These are phyloP conservation scores for Enteromius radiatus DNA, from an alignment of 2,797 vertebrate genomes.

Conservation along the genomic window DNA sequence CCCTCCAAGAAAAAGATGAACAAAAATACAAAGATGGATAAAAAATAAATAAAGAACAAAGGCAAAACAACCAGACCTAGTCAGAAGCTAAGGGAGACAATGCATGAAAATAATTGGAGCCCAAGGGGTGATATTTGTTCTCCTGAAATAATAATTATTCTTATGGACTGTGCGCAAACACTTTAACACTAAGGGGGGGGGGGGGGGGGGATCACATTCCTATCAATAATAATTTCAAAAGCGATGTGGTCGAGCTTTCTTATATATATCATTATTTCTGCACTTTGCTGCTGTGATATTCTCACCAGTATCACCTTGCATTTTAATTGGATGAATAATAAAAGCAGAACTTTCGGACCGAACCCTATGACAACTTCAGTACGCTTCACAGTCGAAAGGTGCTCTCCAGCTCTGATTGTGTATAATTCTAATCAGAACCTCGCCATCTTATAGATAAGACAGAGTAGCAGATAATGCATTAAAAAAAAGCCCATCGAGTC, in stretches of 20 bases:
- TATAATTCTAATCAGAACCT: conserved; percentile 65
- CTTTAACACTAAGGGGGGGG: conserved; percentile 70
- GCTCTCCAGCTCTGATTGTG: conserved; percentile 56
- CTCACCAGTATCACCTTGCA: conserved; percentile 55
- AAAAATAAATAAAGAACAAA: conserved; percentile 49
- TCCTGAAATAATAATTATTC: conserved; percentile 84
- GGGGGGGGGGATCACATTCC: conserved; percentile 72
- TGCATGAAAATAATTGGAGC: conserved; percentile 86
- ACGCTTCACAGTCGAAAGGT: conserved; percentile 28
- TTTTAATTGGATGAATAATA: conserved; percentile 60
- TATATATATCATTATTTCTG: conserved; percentile 52
- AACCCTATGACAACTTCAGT: conserved; percentile 34
- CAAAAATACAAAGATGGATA: conserved; percentile 50
- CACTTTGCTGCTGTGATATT: conserved; percentile 67
- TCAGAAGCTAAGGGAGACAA: conserved; percentile 76
- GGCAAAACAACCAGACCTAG: conserved; percentile 65
- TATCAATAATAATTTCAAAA: conserved; percentile 74
- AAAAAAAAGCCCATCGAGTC: conserved; percentile 83
- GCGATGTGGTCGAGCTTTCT: conserved; percentile 59
- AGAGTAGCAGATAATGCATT: conserved; percentile 70
- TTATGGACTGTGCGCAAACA: conserved; percentile 76
- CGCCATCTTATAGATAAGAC: conserved; percentile 67
- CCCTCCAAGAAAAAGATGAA: conserved; percentile 51
- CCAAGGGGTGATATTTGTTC: conserved; percentile 86
- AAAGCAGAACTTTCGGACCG: conserved; percentile 25